A percentile compares a stretch with the other conserved stretches of the same genome.
These are phyloP conservation scores for Perognathus longimembris DNA, from an alignment of 2,113 vertebrate species.

Conservation along the genomic window DNA sequence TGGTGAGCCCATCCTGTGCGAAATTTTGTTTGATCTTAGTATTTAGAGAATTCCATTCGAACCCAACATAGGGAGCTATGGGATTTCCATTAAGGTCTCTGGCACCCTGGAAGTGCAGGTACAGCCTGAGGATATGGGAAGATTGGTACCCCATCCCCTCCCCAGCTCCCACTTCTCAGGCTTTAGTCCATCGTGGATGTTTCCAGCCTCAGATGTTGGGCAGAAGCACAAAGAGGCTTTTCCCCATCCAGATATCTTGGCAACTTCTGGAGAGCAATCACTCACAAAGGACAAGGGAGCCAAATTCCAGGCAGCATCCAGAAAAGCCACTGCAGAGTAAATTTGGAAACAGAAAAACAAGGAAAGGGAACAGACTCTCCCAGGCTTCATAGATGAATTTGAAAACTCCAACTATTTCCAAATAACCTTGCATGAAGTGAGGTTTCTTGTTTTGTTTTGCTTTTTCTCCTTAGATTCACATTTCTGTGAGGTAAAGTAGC, in stretches of 20 bases:
- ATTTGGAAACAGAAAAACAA: slow-evolving; percentile 46
- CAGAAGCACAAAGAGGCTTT: slow-evolving; percentile 11
- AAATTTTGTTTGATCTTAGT: slow-evolving; percentile 65
- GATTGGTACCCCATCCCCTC: background rate
- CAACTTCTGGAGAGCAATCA: slow-evolving; percentile 30
- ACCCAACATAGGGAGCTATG: background rate
- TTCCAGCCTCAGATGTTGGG: slow-evolving; percentile 48
- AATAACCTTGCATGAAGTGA: slow-evolving; percentile 46
- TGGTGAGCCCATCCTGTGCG: background rate
- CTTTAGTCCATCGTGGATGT: slow-evolving; percentile 33
- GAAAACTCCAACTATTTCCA: slow-evolving; percentile 31
- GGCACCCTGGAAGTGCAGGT: background rate
- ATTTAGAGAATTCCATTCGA: slow-evolving; percentile 56
- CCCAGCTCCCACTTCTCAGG: background rate
- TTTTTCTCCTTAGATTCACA: slow-evolving; percentile 48
- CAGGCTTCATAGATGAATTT: background rate
- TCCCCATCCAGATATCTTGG: slow-evolving; percentile 44
- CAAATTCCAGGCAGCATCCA: slow-evolving; percentile 47
- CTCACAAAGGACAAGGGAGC: slow-evolving; percentile 21
- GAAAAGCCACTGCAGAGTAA: background rate
- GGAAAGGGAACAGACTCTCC: slow-evolving; percentile 12
- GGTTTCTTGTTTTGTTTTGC: slow-evolving; percentile 45
- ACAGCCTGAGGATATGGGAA: background rate
- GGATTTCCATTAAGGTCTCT: slow-evolving; percentile 19
- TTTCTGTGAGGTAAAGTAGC: slow-evolving; percentile 61